These are phyloP conservation scores for Colius striatus DNA, from an alignment of 2,113 vertebrate genomes.

Conservation along the genomic window DNA sequence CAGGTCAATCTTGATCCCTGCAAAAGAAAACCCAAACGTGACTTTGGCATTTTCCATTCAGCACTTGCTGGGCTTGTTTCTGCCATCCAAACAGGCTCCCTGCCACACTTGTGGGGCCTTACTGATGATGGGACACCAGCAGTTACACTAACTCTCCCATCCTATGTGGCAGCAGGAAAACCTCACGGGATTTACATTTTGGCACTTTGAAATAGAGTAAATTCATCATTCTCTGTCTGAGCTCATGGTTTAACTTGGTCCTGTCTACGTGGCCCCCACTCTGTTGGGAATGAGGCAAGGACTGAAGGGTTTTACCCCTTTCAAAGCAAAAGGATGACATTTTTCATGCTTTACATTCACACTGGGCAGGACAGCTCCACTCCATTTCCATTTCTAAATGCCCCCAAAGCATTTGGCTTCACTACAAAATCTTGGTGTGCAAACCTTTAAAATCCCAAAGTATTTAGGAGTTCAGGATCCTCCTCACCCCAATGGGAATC, in stretches of 20 bases:
- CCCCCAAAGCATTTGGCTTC: not conserved
- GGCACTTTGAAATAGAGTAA: not conserved
- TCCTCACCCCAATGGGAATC: not conserved
- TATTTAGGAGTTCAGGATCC: not conserved
- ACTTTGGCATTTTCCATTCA: not conserved
- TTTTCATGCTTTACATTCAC: not conserved
- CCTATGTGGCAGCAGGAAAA: not conserved
- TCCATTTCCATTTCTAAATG: not conserved
- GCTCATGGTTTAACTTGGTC: not conserved
- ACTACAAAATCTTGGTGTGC: not conserved
- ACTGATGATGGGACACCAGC: not conserved
- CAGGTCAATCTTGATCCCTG: conserved; percentile 82
- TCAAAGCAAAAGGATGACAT: not conserved
- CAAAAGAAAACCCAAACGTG: not conserved
- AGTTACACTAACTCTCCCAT: not conserved
- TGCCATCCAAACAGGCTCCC: not conserved
- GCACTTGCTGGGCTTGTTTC: not conserved
- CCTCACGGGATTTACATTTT: not conserved
- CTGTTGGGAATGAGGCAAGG: not conserved
- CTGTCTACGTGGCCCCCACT: not conserved
- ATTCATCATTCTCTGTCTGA: not conserved
- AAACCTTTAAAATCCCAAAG: not conserved
- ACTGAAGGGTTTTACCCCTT: not conserved
- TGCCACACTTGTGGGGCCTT: not conserved
- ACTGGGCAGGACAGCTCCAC: not conserved